A percentile compares a stretch with the other conserved stretches of the same genome.
These are phyloP conservation scores for Cladorhizidae sp. DNA, from an alignment of 37 sponge, comb jelly and placozoan genomes.

Conservation along the genomic window DNA sequence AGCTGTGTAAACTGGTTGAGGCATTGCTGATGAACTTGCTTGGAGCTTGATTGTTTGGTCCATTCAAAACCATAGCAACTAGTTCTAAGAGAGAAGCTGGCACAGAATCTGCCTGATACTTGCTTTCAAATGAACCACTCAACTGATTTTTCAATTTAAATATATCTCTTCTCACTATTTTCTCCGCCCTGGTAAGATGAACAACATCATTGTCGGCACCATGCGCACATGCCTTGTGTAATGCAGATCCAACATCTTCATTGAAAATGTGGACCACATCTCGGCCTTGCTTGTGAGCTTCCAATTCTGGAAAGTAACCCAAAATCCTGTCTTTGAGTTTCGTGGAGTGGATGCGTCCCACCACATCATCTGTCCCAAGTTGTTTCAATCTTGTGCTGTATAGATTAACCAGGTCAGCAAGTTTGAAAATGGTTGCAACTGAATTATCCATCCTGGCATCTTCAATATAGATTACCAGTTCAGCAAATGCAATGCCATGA, in stretches of 20 bases:
- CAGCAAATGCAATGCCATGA: conserved; percentile 8
- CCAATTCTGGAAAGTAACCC: conserved; percentile 30
- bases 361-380: conserved; percentile 13
- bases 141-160: conserved; percentile 11
- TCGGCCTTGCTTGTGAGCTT: conserved; percentile 25
- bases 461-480: conserved; percentile 3
- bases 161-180: conserved; percentile 14
- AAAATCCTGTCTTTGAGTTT: conserved; percentile 22
- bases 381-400: conserved; percentile 29
- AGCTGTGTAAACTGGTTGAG: conserved; percentile 1
- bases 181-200: conserved; percentile 6
- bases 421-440: conserved; percentile 16
- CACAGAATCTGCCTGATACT: background rate
- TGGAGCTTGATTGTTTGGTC: conserved; percentile 8
- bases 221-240: conserved; percentile 16
- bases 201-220: conserved; percentile 24
- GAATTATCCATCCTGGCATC: background rate
- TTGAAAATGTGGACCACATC: conserved; percentile 7
- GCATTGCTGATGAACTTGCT: background rate
- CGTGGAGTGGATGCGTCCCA: conserved; percentile 1
- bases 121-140: conserved; percentile 13
- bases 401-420: conserved; percentile 14
- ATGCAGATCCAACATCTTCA: conserved; percentile 17
- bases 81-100: background rate
- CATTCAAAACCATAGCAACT: conserved; percentile 29